phyloP scores from a whole-genome alignment of 2,797 vertebrate genomes.

The Sphaeramia orbicularis region DNA sequence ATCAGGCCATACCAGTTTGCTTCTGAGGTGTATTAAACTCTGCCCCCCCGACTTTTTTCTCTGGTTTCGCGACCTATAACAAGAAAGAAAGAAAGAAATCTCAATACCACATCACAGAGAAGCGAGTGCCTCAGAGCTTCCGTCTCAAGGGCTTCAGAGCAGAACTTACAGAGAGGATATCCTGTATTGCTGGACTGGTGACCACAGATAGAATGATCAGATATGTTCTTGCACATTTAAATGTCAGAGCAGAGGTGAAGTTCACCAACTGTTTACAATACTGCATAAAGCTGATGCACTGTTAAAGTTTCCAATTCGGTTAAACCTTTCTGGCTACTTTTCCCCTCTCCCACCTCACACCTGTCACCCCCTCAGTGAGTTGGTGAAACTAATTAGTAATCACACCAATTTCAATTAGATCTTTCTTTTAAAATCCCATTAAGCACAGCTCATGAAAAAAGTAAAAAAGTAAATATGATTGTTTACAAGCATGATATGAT shows the following conservation, averaged over 20 bases:
- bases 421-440: not conserved
- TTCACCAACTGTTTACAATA: not conserved
- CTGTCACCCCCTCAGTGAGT: slow-evolving; percentile 2
- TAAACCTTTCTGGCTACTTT: slow-evolving; percentile 52
- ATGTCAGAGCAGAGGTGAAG: slow-evolving; percentile 63
- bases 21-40: slow-evolving; percentile 73
- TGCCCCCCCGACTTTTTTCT: not conserved
- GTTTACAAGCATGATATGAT: no score
- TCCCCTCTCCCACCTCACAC: slow-evolving; percentile 61
- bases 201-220: slow-evolving; percentile 68
- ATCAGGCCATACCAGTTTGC: slow-evolving; percentile 87
- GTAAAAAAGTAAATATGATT: not conserved
- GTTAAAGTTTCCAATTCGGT: slow-evolving; percentile 23
- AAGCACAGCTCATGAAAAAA: slow-evolving; percentile 2
- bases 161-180: slow-evolving; percentile 62
- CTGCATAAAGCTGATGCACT: slow-evolving; percentile 9
- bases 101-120: slow-evolving; percentile 54
- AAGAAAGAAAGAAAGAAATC: slow-evolving; percentile 51
- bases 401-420: slow-evolving; percentile 23
- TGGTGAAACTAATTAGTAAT: slow-evolving; percentile 12
- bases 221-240: slow-evolving; percentile 45
- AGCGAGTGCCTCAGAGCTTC: not conserved
- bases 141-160: not conserved
- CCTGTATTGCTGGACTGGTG: slow-evolving; percentile 76
- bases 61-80: slow-evolving; percentile 52